Percentiles rank a stretch among this genome's conserved stretches.
These are phyloP conservation scores for Calcarius ornatus DNA, from an alignment of 2,113 vertebrate genomes.

Conservation along the genomic window DNA sequence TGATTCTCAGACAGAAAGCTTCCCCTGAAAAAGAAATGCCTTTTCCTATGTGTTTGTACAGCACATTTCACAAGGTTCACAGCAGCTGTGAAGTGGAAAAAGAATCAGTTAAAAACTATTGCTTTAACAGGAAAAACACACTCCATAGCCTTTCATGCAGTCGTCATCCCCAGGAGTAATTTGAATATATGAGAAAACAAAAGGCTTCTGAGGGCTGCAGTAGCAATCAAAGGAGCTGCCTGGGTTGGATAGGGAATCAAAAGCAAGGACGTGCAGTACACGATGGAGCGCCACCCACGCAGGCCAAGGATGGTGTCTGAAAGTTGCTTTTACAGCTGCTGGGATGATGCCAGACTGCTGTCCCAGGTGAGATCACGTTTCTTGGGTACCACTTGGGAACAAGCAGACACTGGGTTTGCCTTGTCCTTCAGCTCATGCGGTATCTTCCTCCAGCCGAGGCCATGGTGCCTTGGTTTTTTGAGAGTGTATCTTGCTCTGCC, in stretches of 20 bases:
- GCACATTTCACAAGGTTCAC: not conserved
- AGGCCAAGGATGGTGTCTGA: not conserved
- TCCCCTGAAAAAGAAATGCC: not conserved
- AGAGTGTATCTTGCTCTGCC: not conserved
- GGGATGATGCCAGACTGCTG: not conserved
- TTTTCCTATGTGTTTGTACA: not conserved
- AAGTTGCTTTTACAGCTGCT: not conserved
- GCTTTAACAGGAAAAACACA: not conserved
- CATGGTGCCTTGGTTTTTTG: not conserved
- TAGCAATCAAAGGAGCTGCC: not conserved
- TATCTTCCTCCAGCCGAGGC: not conserved
- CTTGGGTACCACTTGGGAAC: not conserved
- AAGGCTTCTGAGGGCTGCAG: not conserved
- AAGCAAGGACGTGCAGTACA: rapidly evolving
- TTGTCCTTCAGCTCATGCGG: not conserved
- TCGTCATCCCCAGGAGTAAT: not conserved
- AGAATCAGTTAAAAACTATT: not conserved
- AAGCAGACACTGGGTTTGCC: not conserved
- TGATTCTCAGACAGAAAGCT: not conserved
- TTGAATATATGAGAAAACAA: not conserved
- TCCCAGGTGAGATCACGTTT: not conserved
- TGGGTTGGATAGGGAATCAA: not conserved
- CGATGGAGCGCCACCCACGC: not conserved
- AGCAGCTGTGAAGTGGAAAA: not conserved
- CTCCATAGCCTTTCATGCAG: not conserved